Conservation (phyloP, 2,113 vertebrate genomes). For the Sturnus vulgaris region DNA sequence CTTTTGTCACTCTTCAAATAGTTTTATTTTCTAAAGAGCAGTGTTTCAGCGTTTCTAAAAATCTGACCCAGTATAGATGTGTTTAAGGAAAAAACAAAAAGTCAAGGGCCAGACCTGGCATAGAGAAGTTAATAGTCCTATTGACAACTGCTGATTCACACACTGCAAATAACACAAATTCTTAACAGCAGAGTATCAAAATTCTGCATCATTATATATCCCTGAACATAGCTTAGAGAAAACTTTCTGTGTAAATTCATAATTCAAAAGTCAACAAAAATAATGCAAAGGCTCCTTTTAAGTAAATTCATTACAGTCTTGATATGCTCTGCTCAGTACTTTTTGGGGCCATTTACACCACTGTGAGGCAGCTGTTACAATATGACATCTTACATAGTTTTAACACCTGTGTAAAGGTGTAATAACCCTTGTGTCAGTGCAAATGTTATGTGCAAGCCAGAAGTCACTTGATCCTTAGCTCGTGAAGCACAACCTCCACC, state of each 20-base stretch:
- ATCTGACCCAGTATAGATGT: background rate
- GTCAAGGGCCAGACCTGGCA: background rate
- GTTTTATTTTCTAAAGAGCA: background rate
- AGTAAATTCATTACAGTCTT: background rate
- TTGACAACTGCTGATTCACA: background rate
- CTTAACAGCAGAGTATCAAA: background rate
- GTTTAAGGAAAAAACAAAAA: background rate
- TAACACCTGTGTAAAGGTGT: background rate
- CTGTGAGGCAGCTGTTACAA: background rate
- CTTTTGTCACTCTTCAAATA: background rate
- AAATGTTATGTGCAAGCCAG: background rate
- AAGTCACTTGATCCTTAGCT: background rate
- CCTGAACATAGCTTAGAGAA: background rate
- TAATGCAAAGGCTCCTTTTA: background rate
- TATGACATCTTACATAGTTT: background rate
- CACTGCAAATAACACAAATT: background rate
- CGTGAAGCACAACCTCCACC: background rate
- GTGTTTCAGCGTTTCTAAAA: background rate
- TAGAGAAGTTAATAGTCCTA: background rate
- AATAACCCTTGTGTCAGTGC: background rate
- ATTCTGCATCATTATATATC: background rate
- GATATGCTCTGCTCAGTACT: background rate
- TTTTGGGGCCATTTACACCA: background rate
- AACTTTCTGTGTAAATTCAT: background rate
- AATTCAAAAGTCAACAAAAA: background rate